Conservation (phyloP, 2,113 vertebrate species). For the Pterocles gutturalis region DNA sequence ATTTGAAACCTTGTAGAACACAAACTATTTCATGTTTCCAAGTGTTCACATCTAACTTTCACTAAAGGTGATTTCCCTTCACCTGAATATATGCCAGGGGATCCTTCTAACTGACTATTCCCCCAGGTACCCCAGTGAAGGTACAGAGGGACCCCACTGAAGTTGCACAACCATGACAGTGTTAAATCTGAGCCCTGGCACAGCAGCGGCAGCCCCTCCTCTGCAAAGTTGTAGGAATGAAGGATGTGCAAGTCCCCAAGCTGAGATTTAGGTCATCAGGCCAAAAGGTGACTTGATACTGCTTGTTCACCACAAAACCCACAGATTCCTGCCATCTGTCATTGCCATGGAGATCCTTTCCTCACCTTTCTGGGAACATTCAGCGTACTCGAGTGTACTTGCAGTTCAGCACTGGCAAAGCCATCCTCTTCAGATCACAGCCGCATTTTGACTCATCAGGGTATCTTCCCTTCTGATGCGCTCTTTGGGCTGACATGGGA, state of each 20-base stretch:
- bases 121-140: neutral
- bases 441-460: neutral
- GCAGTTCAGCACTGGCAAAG: neutral
- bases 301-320: neutral
- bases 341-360: neutral
- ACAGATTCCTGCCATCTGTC: neutral
- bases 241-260: neutral
- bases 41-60: neutral
- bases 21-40: neutral
- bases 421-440: neutral
- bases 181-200: accelerated
- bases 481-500: neutral
- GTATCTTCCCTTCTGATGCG: neutral
- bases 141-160: neutral
- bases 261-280: neutral
- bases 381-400: neutral
- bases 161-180: too few relatives aligned
- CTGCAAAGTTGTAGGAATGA: neutral
- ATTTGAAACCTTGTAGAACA: neutral
- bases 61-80: neutral
- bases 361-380: neutral
- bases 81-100: neutral
- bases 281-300: neutral
- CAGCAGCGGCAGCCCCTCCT: neutral
- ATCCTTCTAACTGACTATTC: neutral